Base-by-base conservation (phyloP, 2,797 vertebrate genomes). In the Cynopterus sphinx region DNA sequence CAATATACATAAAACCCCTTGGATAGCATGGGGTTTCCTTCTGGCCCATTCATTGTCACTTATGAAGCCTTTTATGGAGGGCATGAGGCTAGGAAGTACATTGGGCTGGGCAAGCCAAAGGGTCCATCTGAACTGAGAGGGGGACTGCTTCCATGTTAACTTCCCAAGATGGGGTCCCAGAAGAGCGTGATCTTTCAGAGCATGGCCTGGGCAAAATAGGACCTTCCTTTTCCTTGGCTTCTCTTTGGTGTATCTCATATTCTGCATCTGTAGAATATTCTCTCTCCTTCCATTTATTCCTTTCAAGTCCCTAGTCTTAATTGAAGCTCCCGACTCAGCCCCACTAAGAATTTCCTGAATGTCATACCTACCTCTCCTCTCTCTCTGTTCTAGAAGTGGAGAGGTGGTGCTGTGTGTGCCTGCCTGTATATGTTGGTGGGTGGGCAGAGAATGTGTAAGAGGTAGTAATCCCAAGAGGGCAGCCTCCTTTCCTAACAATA, bases 181-280 rank as follows among this genome's bases (percentile, higher is more conserved):
- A 91, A 63, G 3, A 87, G 53, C 2, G 15, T 68, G 39, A 41
- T 59, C 53, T 13, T 93, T 96, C 67, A 92, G 36, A 41, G 21
- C 24, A 74, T 46, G 36, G 53, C 33, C 59, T 85, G 94, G 67
- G 17, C 36, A 74, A 87, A 43, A 46, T 6, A 71, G 17, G 26
- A 21, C 21, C 9, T 90, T 95, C n/a, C 28, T 49, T 83, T 96
- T 46, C 24, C 31, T 94, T 94, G 59, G 22, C 22, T 83, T 94
- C 39, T 77, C 49, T 73, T 26, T 91, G 41, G 10, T 9, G 43
- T 71, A 22, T 12, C 43, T 91, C 46, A 57, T 74, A 75, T 79
- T 85, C 71, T 82, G 13, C 13, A 83, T 39, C 21, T 89, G 22
- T 28, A 79, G 51, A 87, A 79, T 87, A 68, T 41, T 61, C 15